Evolutionary conservation across 2,888 invertebrate genomes (phyloP).

Genomic region (Dryococelus australis): DNA sequence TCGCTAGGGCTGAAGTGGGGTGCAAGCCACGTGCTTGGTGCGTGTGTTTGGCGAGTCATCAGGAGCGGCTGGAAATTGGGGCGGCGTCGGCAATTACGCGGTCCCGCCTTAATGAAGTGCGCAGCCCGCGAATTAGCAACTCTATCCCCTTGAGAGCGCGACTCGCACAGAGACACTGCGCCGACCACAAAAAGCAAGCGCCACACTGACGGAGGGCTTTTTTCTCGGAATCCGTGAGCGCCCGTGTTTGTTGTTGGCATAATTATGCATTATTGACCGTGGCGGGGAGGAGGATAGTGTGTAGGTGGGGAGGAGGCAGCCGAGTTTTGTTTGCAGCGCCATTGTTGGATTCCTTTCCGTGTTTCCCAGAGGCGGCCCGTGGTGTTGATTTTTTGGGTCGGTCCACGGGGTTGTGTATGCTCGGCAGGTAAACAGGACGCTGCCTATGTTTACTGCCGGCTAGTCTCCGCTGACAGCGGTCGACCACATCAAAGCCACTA

Average conservation of each 20-base stretch:
- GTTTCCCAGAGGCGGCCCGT: background rate
- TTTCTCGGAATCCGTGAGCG: background rate
- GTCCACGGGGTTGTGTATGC: background rate
- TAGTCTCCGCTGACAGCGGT: background rate
- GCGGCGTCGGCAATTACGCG: background rate
- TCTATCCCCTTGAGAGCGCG: constrained; percentile 9
- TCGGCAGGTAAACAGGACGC: background rate
- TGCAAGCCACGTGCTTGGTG: no score
- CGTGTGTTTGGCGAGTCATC: background rate
- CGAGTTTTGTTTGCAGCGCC: constrained; percentile 18
- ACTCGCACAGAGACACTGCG: background rate
- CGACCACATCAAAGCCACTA: background rate
- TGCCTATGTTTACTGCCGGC: background rate
- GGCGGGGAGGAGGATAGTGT: background rate
- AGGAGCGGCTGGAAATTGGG: background rate
- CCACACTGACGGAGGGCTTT: background rate
- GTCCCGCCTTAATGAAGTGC: background rate
- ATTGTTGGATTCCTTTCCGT: constrained; percentile 25
- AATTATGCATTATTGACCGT: constrained; percentile 28
- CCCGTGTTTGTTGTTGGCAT: constrained; percentile 20
- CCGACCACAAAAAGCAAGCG: background rate
- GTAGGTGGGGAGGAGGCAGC: no score
- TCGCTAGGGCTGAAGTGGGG: no score
- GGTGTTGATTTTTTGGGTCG: constrained; percentile 18
- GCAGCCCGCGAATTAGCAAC: background rate